Conservation (phyloP, 2,888 invertebrate genomes). For the Melanargia galathea region DNA sequence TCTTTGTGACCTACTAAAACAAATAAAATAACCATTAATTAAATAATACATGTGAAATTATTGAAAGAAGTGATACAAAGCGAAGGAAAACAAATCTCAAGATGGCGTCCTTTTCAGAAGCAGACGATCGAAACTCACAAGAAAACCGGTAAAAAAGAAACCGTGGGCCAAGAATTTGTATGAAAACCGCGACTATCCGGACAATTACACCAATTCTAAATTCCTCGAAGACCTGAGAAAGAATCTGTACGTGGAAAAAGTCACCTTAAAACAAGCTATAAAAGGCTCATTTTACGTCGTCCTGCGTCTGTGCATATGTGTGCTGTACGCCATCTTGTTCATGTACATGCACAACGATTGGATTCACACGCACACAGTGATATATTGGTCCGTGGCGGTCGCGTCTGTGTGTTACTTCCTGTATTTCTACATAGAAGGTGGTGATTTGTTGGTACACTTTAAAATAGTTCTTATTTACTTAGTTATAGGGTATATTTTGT, state of each 20-base stretch:
- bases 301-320: conserved; percentile 89
- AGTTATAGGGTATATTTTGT: conserved; percentile 92
- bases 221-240: conserved; percentile 93
- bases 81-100: conserved; percentile 19
- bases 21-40: no score
- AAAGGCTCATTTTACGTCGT: conserved; percentile 89
- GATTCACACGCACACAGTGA: conserved; percentile 84
- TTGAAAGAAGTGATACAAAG: background rate
- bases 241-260: conserved; percentile 90
- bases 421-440: conserved; percentile 71
- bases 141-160: conserved; percentile 59
- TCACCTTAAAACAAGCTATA: conserved; percentile 86
- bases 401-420: conserved; percentile 85
- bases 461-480: conserved; percentile 91
- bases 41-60: background rate
- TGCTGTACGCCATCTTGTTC: conserved; percentile 87
- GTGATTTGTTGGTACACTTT: conserved; percentile 81
- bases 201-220: conserved; percentile 94
- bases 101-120: conserved; percentile 62
- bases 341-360: conserved; percentile 87
- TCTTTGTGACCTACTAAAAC: no score
- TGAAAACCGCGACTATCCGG: conserved; percentile 92
- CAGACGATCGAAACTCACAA: conserved; percentile 56
- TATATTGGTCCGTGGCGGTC: conserved; percentile 79
- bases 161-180: conserved; percentile 95